These are phyloP conservation scores for Coilia nasus DNA, from an alignment of 2,797 vertebrate genomes.

Conservation along the genomic window DNA sequence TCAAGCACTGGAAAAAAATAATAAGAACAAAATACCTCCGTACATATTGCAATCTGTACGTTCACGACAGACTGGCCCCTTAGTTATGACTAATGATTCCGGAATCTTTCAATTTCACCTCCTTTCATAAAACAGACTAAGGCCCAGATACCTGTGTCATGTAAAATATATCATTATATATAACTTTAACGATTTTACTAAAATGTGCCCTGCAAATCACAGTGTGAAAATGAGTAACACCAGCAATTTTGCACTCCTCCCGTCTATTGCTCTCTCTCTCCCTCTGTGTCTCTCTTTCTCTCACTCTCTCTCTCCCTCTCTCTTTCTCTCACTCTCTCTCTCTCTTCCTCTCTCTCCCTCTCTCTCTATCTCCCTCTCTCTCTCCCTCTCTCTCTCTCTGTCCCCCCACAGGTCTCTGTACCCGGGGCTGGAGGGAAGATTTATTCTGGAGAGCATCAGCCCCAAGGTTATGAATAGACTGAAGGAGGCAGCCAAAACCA, in stretches of 20 bases:
- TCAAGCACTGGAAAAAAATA: too few relatives aligned
- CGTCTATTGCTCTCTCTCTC: too few relatives aligned
- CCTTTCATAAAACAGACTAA: not conserved
- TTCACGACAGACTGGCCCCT: too few relatives aligned
- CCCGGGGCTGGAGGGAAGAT: constrained; percentile 90
- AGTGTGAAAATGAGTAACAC: not conserved
- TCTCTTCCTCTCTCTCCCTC: too few relatives aligned
- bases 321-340: too few relatives aligned
- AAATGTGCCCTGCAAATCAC: not conserved
- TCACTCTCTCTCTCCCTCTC: too few relatives aligned
- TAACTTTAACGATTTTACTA: not conserved
- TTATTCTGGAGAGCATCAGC: constrained; percentile 87
- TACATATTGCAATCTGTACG: too few relatives aligned
- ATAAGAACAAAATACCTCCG: too few relatives aligned
- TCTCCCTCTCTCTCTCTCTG: not conserved
- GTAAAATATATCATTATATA: not conserved
- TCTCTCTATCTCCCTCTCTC: too few relatives aligned
- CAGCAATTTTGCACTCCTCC: not conserved
- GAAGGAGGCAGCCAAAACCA: constrained; percentile 89
- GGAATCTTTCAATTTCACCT: not conserved
- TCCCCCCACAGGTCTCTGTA: constrained; percentile 83
- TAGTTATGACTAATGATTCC: not conserved
- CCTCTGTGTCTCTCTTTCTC: too few relatives aligned
- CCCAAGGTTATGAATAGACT: constrained; percentile 84
- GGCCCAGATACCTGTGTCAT: not conserved